phyloP scores from a whole-genome alignment of 2,113 vertebrate genomes.

The Syngnathus scovelli region DNA sequence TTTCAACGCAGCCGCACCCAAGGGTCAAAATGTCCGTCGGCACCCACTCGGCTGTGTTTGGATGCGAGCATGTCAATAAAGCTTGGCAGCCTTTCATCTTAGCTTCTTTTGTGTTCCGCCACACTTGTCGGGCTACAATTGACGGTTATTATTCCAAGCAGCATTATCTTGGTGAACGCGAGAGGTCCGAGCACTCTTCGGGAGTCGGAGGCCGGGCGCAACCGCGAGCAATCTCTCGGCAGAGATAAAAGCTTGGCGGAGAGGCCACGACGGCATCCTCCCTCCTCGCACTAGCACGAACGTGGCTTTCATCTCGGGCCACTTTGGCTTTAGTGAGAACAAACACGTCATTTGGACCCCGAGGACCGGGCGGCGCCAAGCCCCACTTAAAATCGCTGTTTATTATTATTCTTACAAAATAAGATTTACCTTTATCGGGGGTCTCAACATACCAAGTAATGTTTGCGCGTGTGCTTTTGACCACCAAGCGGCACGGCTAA shows the following conservation, averaged over 20 bases:
- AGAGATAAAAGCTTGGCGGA: constrained; percentile 72
- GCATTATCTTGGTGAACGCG: constrained; percentile 69
- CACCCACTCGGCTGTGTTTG: constrained; percentile 51
- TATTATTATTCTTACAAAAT: neutral
- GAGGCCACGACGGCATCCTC: constrained; percentile 55
- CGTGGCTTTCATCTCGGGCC: constrained; percentile 65
- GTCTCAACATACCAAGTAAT: neutral
- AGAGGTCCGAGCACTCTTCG: constrained; percentile 57
- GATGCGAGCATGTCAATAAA: constrained; percentile 46
- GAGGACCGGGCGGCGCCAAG: neutral
- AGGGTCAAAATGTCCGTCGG: constrained; percentile 40
- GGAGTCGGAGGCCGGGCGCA: constrained; percentile 44
- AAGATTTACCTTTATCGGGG: neutral
- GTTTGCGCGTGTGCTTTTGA: neutral
- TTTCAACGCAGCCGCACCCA: constrained; percentile 44
- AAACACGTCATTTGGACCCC: constrained; percentile 28
- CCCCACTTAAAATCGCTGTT: neutral
- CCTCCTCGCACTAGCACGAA: constrained; percentile 47
- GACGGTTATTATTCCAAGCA: constrained; percentile 74
- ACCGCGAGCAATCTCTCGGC: constrained; percentile 49
- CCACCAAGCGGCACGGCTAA: constrained; percentile 2
- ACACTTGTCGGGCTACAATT: constrained; percentile 56
- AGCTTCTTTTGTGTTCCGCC: constrained; percentile 61
- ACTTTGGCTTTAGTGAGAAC: constrained; percentile 40
- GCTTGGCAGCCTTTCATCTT: constrained; percentile 71